These are phyloP conservation scores for Premnoplex brunnescens DNA, from an alignment of 2,797 vertebrate species.

Conservation along the genomic window DNA sequence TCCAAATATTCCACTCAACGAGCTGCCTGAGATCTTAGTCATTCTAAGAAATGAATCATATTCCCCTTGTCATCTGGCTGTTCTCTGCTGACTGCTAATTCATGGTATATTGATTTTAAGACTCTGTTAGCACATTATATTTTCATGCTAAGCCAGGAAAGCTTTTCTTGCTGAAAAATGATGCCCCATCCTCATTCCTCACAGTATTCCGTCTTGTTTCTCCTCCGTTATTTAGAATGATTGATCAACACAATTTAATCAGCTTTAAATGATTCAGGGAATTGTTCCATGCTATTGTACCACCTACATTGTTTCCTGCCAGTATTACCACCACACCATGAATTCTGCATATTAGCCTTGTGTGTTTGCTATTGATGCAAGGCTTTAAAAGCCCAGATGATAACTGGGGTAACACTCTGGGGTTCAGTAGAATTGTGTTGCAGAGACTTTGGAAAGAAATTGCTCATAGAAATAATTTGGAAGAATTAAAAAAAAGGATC, in stretches of 20 bases:
- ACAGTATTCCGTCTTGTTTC: not conserved
- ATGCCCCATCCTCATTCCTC: not conserved
- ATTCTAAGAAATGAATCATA: constrained; percentile 71
- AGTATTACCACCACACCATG: not conserved
- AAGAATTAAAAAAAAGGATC: not conserved
- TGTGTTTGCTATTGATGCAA: not conserved
- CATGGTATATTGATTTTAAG: constrained; percentile 71
- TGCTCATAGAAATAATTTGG: not conserved
- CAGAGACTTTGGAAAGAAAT: not conserved
- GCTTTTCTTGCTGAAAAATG: constrained; percentile 65
- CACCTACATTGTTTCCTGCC: not conserved
- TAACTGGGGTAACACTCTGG: not conserved
- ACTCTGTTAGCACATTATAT: constrained; percentile 63
- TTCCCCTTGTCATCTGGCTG: constrained; percentile 48
- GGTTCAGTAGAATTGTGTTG: not conserved
- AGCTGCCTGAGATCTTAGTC: constrained; percentile 60
- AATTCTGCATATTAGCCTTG: not conserved
- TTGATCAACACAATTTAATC: constrained; percentile 34
- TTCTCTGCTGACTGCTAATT: constrained; percentile 73
- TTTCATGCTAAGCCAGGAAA: constrained; percentile 53
- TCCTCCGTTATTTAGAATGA: not conserved
- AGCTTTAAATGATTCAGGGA: constrained; percentile 25
- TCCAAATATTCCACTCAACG: constrained; percentile 42
- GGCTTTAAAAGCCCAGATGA: not conserved
- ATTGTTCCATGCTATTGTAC: not conserved